These are phyloP conservation scores for Poeciliopsis turrubarensis DNA, from an alignment of 2,113 vertebrate species.

Conservation along the genomic window DNA sequence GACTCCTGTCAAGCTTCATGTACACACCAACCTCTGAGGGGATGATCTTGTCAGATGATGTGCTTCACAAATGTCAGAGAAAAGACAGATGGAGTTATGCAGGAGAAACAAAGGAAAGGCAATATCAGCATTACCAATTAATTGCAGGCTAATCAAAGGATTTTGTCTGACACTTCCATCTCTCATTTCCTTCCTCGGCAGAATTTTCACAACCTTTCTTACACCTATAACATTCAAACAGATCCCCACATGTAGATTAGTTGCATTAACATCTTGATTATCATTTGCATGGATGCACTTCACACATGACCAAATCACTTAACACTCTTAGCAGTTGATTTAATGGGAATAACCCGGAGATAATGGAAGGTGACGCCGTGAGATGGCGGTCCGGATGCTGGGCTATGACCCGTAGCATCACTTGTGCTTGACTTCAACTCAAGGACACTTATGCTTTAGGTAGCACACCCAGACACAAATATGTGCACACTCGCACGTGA, in stretches of 20 bases:
- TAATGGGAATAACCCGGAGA: slow-evolving; percentile 51
- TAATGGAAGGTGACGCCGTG: slow-evolving; percentile 57
- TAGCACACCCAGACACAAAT: neutral
- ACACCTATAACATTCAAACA: slow-evolving; percentile 28
- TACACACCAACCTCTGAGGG: slow-evolving; percentile 44
- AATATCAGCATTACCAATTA: slow-evolving; percentile 12
- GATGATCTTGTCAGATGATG: slow-evolving; percentile 23
- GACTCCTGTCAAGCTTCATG: slow-evolving; percentile 53
- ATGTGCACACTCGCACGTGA: slow-evolving; percentile 16
- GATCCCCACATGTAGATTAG: slow-evolving; percentile 32
- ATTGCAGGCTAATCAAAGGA: slow-evolving; percentile 20
- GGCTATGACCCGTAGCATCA: slow-evolving; percentile 41
- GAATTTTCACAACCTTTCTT: neutral
- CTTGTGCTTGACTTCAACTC: slow-evolving; percentile 35
- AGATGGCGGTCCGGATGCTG: slow-evolving; percentile 50
- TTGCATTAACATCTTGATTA: slow-evolving; percentile 58
- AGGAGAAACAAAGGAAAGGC: neutral
- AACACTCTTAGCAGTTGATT: slow-evolving; percentile 37
- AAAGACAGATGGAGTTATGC: neutral
- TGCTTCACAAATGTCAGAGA: slow-evolving; percentile 26
- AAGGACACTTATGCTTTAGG: slow-evolving; percentile 11
- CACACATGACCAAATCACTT: slow-evolving; percentile 57
- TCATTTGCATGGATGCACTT: slow-evolving; percentile 52
- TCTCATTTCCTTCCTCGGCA: slow-evolving; percentile 4
- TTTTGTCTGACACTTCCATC: slow-evolving; percentile 23